A percentile compares a stretch with the other conserved stretches of the same genome.
Evolutionary conservation across 2,113 vertebrate species (phyloP).

Genomic region (Rhinolophus sinicus): DNA sequence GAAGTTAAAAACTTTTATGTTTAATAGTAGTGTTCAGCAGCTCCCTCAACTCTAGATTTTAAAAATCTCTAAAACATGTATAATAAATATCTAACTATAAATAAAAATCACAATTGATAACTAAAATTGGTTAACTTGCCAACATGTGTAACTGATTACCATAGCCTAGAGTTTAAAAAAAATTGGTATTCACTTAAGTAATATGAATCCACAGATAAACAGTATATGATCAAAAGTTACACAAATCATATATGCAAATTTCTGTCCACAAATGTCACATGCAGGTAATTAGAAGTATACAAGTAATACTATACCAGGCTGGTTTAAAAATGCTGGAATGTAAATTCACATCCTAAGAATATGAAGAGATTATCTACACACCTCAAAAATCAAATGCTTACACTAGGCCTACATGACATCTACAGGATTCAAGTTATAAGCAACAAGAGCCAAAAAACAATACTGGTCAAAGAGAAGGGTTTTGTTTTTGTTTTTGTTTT

Average conservation of each 20-base stretch:
- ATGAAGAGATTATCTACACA: constrained; percentile 76
- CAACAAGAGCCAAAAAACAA: constrained; percentile 80
- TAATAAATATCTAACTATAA: neutral
- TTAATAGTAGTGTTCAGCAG: constrained; percentile 18
- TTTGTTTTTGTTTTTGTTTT: constrained; percentile 75
- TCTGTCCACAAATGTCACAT: neutral
- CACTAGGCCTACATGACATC: constrained; percentile 67
- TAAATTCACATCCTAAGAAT: constrained; percentile 77
- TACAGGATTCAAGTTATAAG: constrained; percentile 78
- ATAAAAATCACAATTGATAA: constrained; percentile 46
- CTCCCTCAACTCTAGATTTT: neutral
- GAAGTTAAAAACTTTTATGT: neutral
- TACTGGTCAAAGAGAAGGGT: constrained; percentile 78
- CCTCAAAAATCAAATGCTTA: constrained; percentile 73
- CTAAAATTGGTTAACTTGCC: constrained; percentile 15
- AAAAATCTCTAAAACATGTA: neutral
- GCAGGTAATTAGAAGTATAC: neutral
- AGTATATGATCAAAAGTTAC: neutral
- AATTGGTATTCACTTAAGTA: neutral
- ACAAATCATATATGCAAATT: constrained; percentile 33
- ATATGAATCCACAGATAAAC: constrained; percentile 5
- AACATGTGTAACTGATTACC: neutral
- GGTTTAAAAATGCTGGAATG: constrained; percentile 80
- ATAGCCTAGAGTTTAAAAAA: neutral
- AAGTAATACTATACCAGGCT: constrained; percentile 9